These are phyloP conservation scores for Campylomormyrus numenius DNA, from an alignment of 2,113 vertebrate species.

Conservation along the genomic window DNA sequence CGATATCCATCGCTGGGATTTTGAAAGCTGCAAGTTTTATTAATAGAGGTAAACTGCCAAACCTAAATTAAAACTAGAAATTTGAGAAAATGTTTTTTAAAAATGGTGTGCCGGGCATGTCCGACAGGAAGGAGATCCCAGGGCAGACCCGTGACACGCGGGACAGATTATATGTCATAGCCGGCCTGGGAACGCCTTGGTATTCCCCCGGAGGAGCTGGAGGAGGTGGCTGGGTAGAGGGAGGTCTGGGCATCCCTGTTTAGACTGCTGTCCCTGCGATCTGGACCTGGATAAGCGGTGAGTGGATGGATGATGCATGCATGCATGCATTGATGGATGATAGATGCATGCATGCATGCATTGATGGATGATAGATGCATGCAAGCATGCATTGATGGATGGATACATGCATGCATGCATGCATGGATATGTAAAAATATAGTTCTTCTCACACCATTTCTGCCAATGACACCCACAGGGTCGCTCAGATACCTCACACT, in stretches of 20 bases:
- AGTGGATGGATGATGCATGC: background rate
- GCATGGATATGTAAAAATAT: background rate
- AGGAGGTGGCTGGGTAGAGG: background rate
- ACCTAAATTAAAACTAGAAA: background rate
- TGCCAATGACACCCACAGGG: background rate
- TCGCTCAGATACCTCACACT: background rate
- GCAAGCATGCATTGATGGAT: no score
- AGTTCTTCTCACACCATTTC: background rate
- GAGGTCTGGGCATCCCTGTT: background rate
- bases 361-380: background rate
- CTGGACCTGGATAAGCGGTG: background rate
- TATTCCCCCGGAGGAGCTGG: background rate
- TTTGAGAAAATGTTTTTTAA: background rate
- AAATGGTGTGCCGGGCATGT: background rate
- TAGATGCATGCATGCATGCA: no score
- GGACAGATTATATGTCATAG: background rate
- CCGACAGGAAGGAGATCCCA: background rate
- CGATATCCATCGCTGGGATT: background rate
- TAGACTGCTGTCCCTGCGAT: background rate
- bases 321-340: background rate
- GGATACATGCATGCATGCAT: no score
- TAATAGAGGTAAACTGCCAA: background rate
- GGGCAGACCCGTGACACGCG: background rate
- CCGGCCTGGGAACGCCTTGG: background rate
- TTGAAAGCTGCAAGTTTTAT: background rate